phyloP scores from a whole-genome alignment of 2,797 vertebrate genomes.

The Silurus aristotelis region DNA sequence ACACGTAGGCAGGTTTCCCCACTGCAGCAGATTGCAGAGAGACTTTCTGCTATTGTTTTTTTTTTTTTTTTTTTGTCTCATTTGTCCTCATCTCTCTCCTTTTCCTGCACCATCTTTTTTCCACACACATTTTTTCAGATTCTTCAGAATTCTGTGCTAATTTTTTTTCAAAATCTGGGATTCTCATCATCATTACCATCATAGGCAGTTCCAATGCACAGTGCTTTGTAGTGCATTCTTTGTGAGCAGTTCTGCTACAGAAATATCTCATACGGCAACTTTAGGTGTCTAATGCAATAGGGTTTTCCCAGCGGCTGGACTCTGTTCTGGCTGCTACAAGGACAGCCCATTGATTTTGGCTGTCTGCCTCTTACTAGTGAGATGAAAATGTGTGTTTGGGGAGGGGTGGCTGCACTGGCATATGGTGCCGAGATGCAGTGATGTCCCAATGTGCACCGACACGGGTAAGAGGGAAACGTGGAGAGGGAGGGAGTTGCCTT shows the following conservation, averaged over 20 bases:
- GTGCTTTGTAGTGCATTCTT: not conserved
- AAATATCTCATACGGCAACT: not conserved
- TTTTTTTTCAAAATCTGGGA: not conserved
- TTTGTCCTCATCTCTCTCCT: slow-evolving; percentile 43
- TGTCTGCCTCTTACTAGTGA: slow-evolving; percentile 26
- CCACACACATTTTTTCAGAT: not conserved
- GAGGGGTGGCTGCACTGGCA: slow-evolving; percentile 15
- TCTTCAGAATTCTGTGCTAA: not conserved
- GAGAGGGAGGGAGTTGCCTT: slow-evolving; percentile 64
- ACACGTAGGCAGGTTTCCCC: slow-evolving; percentile 46
- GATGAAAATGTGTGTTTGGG: slow-evolving; percentile 38
- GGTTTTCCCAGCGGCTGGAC: slow-evolving; percentile 56
- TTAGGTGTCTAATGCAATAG: slow-evolving; percentile 33
- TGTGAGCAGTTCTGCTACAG: not conserved
- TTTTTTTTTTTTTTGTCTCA: not conserved
- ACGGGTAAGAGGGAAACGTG: slow-evolving; percentile 50
- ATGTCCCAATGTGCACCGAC: slow-evolving; percentile 70
- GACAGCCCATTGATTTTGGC: slow-evolving; percentile 67
- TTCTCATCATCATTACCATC: not conserved
- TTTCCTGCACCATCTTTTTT: slow-evolving; percentile 57
- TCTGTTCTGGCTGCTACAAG: slow-evolving; percentile 62
- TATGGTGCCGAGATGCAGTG: slow-evolving; percentile 41
- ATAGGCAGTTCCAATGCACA: not conserved
- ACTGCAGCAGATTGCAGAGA: slow-evolving; percentile 50
- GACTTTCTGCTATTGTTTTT: slow-evolving; percentile 48